phyloP scores from a whole-genome alignment of 2,888 invertebrate genomes.

The Xestoiulus laeticollis region DNA sequence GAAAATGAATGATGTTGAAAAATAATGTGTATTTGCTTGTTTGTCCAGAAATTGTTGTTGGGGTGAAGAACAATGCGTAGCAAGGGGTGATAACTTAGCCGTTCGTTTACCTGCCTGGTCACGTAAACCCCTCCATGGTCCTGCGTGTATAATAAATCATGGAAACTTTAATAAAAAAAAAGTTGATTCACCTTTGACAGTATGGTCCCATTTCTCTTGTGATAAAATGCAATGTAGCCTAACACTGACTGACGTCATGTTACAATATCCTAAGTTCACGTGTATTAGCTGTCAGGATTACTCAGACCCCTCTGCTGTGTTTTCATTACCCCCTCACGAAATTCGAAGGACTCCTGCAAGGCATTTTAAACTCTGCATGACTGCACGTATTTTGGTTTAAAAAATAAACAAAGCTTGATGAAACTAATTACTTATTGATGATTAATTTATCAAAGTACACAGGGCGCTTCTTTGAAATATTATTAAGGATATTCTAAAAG shows the following conservation, averaged over 20 bases:
- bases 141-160: not conserved
- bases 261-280: not conserved
- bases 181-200: constrained; percentile 14
- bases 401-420: constrained; percentile 10
- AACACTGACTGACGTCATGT: not conserved
- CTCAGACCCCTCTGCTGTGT: constrained; percentile 25
- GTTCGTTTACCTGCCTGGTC: constrained; percentile 27
- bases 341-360: not conserved
- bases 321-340: constrained; percentile 6
- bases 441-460: not conserved
- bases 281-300: constrained; percentile 7
- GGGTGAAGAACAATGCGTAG: not conserved
- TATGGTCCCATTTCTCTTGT: constrained; percentile 30
- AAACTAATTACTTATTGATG: constrained; percentile 33
- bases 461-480: not conserved
- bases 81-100: not conserved
- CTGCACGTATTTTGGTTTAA: constrained; percentile 30
- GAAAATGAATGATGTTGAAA: not conserved
- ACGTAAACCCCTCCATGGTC: constrained; percentile 24
- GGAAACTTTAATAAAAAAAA: constrained; percentile 3
- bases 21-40: not conserved
- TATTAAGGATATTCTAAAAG: not conserved
- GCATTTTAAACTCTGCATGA: not conserved
- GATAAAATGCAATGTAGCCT: not conserved
- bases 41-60: constrained; percentile 28